Evolutionary conservation across 2,797 vertebrate species (phyloP).

Genomic region (Allobates femoralis): DNA sequence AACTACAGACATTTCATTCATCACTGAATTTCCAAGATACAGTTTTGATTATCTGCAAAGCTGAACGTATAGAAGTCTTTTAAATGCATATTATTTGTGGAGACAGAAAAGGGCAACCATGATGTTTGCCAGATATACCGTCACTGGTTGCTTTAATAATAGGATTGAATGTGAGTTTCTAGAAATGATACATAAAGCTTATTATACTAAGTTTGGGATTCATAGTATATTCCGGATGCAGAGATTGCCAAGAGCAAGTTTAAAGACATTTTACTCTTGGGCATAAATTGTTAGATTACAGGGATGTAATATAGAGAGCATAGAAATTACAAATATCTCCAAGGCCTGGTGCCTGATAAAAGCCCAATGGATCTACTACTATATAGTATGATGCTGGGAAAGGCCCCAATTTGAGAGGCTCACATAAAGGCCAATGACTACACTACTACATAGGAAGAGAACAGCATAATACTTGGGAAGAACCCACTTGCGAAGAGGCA

Average conservation of each 20-base stretch:
- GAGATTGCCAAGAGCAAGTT: not conserved
- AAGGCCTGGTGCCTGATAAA: not conserved
- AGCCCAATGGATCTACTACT: too few relatives aligned
- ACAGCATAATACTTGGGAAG: too few relatives aligned
- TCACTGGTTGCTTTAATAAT: not conserved
- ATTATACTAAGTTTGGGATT: not conserved
- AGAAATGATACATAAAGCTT: not conserved
- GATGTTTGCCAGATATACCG: not conserved
- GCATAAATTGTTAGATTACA: not conserved
- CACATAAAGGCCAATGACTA: too few relatives aligned
- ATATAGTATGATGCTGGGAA: too few relatives aligned
- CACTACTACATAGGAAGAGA: too few relatives aligned
- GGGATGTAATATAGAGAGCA: not conserved
- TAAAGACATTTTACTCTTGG: not conserved
- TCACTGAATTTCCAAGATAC: not conserved
- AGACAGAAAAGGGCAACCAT: not conserved
- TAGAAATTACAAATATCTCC: not conserved
- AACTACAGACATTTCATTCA: slow-evolving; percentile 1
- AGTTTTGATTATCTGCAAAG: not conserved
- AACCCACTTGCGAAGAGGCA: too few relatives aligned
- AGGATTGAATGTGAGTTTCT: not conserved
- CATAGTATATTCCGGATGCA: not conserved
- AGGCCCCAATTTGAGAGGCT: too few relatives aligned
- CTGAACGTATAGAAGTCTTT: not conserved
- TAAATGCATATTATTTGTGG: not conserved